Percentiles rank a stretch among this genome's conserved stretches.
phyloP scores from a whole-genome alignment of 2,888 invertebrate genomes.

The Clitarchus hookeri region DNA sequence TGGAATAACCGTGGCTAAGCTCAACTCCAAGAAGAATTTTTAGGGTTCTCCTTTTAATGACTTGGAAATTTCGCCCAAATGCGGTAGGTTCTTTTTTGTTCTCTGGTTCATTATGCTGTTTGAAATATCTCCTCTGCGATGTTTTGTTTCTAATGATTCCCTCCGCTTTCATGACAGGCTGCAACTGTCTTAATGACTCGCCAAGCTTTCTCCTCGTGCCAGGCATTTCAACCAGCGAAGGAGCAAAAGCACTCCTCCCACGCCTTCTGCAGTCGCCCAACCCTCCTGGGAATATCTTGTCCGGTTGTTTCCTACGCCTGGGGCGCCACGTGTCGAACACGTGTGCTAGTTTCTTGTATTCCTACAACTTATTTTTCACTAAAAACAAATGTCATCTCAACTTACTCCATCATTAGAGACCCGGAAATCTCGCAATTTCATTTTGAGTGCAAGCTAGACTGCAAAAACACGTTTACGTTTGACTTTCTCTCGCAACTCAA shows the following conservation, averaged over 20 bases:
- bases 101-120: not conserved
- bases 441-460: no score
- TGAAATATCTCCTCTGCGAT: not conserved
- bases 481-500: no score
- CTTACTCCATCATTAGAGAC: no score
- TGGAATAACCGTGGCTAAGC: no score
- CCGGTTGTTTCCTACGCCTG: no score
- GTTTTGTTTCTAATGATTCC: not conserved
- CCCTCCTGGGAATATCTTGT: not conserved
- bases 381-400: no score
- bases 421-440: no score
- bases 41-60: not conserved
- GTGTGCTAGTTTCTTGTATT: no score
- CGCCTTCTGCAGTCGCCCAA: not conserved
- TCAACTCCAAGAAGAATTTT: not conserved
- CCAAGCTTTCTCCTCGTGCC: not conserved
- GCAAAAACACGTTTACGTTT: no score
- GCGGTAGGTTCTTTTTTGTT: not conserved
- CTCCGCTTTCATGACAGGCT: not conserved
- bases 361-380: no score
- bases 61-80: not conserved
- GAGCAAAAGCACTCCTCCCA: not conserved
- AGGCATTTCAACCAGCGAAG: not conserved
- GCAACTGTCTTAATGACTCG: not conserved
- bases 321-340: no score